These are phyloP conservation scores for Sycobia sp. DNA, from an alignment of 1,140 invertebrate genomes.

Conservation along the genomic window DNA sequence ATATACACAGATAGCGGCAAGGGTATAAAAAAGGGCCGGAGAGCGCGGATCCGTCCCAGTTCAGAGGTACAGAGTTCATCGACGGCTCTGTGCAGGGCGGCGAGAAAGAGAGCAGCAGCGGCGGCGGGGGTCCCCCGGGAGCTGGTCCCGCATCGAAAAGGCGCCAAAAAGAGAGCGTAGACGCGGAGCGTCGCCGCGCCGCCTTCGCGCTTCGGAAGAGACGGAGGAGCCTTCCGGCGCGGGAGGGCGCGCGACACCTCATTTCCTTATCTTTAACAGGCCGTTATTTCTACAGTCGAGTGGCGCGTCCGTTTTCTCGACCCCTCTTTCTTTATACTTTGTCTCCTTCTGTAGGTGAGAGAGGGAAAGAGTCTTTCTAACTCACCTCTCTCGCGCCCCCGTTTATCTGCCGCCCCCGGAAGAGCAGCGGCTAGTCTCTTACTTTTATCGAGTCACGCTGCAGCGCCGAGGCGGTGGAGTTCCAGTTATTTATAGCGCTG, in stretches of 20 bases:
- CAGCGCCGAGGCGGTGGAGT: background rate
- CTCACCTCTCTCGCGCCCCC: too few species aligned
- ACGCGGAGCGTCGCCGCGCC: too few species aligned
- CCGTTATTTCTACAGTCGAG: conserved; percentile 49
- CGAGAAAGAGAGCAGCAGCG: background rate
- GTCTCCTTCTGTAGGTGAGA: background rate
- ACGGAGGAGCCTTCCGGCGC: conserved; percentile 33
- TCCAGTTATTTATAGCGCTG: background rate
- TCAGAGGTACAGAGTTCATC: too few species aligned
- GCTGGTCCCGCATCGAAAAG: too few species aligned
- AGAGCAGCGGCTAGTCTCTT: background rate
- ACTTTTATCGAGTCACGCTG: conserved; percentile 22
- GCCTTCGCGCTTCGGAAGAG: background rate
- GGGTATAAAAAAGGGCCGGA: too few species aligned
- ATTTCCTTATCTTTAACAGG: conserved; percentile 64
- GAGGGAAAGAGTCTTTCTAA: background rate
- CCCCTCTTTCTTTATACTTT: too few species aligned
- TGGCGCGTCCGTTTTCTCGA: background rate
- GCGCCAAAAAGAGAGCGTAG: too few species aligned
- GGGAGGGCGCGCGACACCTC: conserved; percentile 58
- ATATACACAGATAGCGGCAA: too few species aligned
- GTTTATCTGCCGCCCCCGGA: conserved; percentile 40
- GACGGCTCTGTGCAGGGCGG: too few species aligned
- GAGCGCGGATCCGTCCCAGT: too few species aligned
- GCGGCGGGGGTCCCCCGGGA: too few species aligned